These are phyloP conservation scores for Ophioderma brevispina DNA, from an alignment of 35 echinoderm and acorn worm species.

Conservation along the genomic window DNA sequence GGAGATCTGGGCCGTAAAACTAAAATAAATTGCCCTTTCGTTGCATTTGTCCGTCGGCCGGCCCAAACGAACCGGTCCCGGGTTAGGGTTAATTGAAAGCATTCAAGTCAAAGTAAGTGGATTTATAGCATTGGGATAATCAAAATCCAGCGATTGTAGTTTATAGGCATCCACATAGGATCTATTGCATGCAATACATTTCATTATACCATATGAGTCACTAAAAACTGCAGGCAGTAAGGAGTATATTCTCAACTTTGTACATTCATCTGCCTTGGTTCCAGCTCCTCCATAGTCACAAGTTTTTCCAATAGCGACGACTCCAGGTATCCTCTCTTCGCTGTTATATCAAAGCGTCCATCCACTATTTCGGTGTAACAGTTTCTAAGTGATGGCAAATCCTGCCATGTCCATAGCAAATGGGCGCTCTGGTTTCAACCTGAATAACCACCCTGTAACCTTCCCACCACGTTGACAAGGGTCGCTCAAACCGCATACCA, in stretches of 20 bases:
- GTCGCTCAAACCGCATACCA: slow-evolving; percentile 88
- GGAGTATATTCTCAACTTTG: slow-evolving; percentile 63
- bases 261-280: slow-evolving; percentile 87
- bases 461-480: slow-evolving; percentile 55
- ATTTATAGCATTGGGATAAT: no score
- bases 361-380: slow-evolving; percentile 47
- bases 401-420: slow-evolving; percentile 99
- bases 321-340: slow-evolving; percentile 82
- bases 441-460: slow-evolving; percentile 79
- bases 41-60: no score
- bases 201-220: no score
- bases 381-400: slow-evolving; percentile 80
- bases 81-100: no score
- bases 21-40: no score
- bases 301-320: slow-evolving; percentile 67
- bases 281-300: slow-evolving; percentile 76
- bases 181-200: no score
- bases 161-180: no score
- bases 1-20: no score
- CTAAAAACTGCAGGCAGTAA: neutral
- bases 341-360: slow-evolving; percentile 76
- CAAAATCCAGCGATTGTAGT: no score
- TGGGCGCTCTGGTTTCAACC: slow-evolving; percentile 76
- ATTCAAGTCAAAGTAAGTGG: no score
- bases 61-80: no score